Evolutionary conservation across 2,888 invertebrate genomes (phyloP), one percentile per base, ranked within the genome.

Genomic region (Sesia bembeciformis): DNA sequence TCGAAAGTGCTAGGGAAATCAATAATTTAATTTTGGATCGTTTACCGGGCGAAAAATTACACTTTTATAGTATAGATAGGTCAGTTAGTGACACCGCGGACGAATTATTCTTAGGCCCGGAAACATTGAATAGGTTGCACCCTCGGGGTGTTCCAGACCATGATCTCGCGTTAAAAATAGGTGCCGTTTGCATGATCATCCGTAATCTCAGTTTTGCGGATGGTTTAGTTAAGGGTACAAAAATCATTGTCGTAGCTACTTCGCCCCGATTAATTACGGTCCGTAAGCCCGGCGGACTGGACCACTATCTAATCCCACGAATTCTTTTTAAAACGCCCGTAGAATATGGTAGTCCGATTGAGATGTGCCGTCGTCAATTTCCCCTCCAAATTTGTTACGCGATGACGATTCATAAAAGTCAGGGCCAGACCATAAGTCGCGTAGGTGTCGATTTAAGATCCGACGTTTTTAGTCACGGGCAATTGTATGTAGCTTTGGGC

Each of bases 401-500:
- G 1, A 59, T 59, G 59, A 57, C 59, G 3, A 55, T 57, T 49
- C 59, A 59, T 40, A 59, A 57, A 53, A 54, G 56, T 40, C 58
- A 56, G 38, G 58, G 58, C 39, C 58, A 58, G 43, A 58, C 58
- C 23, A 57, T 56, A 49, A 42, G 41, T 42, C 52, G 57, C 5
- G 56, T 57, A 40, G 58, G 58, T 5, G 51, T 58, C 4, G 57
- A 58, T 40, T 51, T 58, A 38, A 43, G 57, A 23, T 59, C 57
- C 6, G 56, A 59, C 49, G 50, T 55, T 6, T 56, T 56, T 40
- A 54, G 54, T 39, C 56, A 56, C 52, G 56, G 56, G 3, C 57
- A 57, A 42, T 40, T 57, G 8, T 57, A 57, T 42, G 57, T 57
- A 3, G 55, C 55, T 4, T 23, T 55, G 40, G 52, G 53, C n/a